Percentiles rank a stretch among this genome's conserved stretches.
These are phyloP conservation scores for Salvator merianae DNA, from an alignment of 2,113 vertebrate species.

Conservation along the genomic window DNA sequence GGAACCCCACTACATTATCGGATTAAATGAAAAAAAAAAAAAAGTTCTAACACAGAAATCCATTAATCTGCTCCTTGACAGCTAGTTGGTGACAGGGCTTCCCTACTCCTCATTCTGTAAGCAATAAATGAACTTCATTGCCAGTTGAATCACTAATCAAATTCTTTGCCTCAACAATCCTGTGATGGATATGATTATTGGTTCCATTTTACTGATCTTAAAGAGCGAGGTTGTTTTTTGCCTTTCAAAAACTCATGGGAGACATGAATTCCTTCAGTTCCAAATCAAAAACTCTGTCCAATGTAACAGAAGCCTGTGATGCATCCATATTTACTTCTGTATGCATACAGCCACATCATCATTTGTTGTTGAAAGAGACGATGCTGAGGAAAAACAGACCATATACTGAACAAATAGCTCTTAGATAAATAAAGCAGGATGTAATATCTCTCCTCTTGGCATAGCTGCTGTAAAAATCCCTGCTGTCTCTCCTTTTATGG, in stretches of 20 bases:
- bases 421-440: no score
- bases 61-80: background rate
- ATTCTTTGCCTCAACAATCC: background rate
- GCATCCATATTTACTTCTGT: background rate
- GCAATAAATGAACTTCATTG: background rate
- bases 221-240: background rate
- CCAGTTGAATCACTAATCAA: background rate
- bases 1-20: background rate
- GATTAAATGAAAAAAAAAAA: constrained; percentile 2
- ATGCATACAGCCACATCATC: background rate
- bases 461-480: no score
- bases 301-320: background rate
- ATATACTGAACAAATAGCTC: background rate
- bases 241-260: background rate
- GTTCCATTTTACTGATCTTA: background rate
- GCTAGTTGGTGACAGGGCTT: background rate
- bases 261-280: background rate
- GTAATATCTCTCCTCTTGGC: no score
- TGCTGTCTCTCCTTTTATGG: no score
- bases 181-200: no score
- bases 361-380: background rate
- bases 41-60: background rate
- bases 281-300: background rate
- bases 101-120: background rate
- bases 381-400: background rate